Conservation (phyloP, 2,888 invertebrate genomes). For the Apamea sordens region DNA sequence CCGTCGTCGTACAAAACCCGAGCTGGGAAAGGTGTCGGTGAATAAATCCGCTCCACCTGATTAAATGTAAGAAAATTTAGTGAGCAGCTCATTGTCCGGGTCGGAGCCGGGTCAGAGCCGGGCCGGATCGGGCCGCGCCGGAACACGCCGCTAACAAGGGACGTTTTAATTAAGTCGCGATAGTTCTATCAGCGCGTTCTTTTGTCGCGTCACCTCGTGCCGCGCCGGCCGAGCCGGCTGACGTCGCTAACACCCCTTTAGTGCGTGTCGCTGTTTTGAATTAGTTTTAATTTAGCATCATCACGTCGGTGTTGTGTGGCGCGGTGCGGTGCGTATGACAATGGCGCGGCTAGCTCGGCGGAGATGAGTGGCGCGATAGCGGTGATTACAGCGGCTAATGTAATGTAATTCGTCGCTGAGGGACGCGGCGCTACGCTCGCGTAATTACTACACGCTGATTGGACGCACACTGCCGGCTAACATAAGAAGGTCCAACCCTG, state of each 20-base stretch:
- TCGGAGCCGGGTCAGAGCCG: neutral
- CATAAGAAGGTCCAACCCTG: neutral
- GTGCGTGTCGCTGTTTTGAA: conserved; percentile 57
- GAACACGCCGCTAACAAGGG: conserved; percentile 65
- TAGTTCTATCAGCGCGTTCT: conserved; percentile 74
- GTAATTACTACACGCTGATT: conserved; percentile 47
- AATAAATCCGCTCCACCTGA: conserved; percentile 68
- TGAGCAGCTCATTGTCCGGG: conserved; percentile 58
- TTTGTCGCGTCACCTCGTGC: conserved; percentile 61
- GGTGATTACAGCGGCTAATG: conserved; percentile 64
- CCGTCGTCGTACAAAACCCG: neutral
- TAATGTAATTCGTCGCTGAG: conserved; percentile 61
- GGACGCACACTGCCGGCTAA: conserved; percentile 25
- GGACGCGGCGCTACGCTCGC: conserved; percentile 16
- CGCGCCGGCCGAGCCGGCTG: conserved; percentile 1
- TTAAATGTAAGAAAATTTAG: conserved; percentile 67
- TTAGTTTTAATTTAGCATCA: conserved; percentile 71
- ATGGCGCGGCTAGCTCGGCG: conserved; percentile 68
- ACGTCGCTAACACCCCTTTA: conserved; percentile 33
- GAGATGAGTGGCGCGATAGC: conserved; percentile 71
- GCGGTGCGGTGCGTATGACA: conserved; percentile 58
- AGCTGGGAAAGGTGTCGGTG: conserved; percentile 30
- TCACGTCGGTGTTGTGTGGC: conserved; percentile 29
- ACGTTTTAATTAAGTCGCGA: conserved; percentile 78
- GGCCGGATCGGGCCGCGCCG: conserved; percentile 21